Base-by-base conservation (phyloP, 2,797 vertebrate species). In the Epinephelus awoara region DNA sequence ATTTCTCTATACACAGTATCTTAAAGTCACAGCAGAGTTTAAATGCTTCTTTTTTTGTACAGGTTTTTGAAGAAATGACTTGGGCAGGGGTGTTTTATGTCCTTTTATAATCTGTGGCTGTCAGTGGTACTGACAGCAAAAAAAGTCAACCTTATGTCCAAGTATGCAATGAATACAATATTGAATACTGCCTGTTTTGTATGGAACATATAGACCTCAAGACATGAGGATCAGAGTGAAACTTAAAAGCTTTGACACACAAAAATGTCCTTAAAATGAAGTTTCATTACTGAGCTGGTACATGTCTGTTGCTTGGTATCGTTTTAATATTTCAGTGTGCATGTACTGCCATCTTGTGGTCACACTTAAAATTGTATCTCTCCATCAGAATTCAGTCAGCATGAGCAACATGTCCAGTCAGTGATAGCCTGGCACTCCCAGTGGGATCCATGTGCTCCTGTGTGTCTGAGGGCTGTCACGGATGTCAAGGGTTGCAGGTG, bases 331-430 rank as follows among this genome's bases (percentile, higher is more conserved):
- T 78, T 85, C 17, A 21, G 58, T 79, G 75, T 49, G 63, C 49
- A 29, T 50, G 65, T 71, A 84, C 85, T 91, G 80, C 90, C 91
- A 91, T 90, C 93, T 54, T 64, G 77, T 90, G 93, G 76, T 67
- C 25, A 2, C 0, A 38, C 25, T 21, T 62, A 8, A 42, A 84
- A 71, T 46, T 1, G 38, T 13, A 23, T 21, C 14, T n/a, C 55
- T 54, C 12, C 10, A 25, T 40, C 11, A 15, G 1, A 50, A 17
- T 6, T 34, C 34, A 34, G 34, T 34, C 34, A 34, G 34, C 7
- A 8, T 34, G 34, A 8, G 2, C 34, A 34, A 8, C 34, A 34
- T 34, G 7, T 34, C 7, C 34, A 34, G 34, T 34, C 34, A 34
- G 34, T 34, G 7, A 34, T 34, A 2, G 40, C 40, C 9, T 42